Evolutionary conservation across 2,113 vertebrate species (phyloP), one percentile per base, ranked within the genome.

Genomic region (Neopipo cinnamomea): DNA sequence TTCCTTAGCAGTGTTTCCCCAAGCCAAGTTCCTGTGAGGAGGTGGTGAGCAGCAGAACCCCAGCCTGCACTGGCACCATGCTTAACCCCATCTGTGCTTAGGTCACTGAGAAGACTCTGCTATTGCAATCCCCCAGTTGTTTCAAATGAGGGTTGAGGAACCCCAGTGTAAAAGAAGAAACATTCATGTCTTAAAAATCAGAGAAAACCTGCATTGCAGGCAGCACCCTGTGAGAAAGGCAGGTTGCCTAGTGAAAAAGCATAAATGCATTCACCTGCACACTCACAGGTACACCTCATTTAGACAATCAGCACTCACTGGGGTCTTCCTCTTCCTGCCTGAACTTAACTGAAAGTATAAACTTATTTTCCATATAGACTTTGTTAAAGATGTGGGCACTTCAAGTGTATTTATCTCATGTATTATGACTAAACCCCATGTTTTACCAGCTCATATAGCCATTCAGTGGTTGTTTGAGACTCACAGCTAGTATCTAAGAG

Each of bases 31-130:
- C 35, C 33, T 21, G 9, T 30, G 23, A 77, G 17, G 15, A 41
- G 18, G 17, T 63, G 20, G 37, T 52, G 44, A 73, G 46, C 35
- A 7, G 42, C 7, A 5, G 41, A 73, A 66, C 12, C n/a, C 55
- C 21, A 8, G 44, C 25, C 44, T 11, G 5, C 1, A 1, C 22
- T 71, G 62, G 16, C 46, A 75, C 39, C n/a, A 39, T 1, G 0
- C 37, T 74, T 75, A 18, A 18, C 8, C 67, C 16, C 15, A 18
- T 19, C 15, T 3, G 0, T 31, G 39, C 28, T 47, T 42, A 30
- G 44, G 49, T 42, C 55, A 39, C 21, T 18, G 71, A 59, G 63
- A 63, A 25, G 27, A 88, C 20, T 3, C 25, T 1, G 2, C 28
- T 50, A 18, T 5, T 2, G 0, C n/a, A 61, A n/a, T 47, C 11